Evolutionary conservation across 2,797 vertebrate genomes (phyloP).

Genomic region (Danio choprae): DNA sequence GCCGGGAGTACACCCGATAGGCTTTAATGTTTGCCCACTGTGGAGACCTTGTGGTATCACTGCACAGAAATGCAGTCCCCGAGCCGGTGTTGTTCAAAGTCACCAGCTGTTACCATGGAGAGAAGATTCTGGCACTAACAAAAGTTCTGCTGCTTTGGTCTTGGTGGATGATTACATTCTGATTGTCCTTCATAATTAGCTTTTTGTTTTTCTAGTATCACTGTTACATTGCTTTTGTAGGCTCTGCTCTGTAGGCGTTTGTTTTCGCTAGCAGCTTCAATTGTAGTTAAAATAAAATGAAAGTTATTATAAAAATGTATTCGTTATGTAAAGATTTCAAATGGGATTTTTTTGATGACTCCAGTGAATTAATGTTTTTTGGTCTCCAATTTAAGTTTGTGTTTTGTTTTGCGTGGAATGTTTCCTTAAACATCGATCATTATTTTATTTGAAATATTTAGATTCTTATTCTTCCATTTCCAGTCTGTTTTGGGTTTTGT

Average conservation of each 20-base stretch:
- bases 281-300: too few relatives aligned
- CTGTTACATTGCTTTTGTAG: not conserved
- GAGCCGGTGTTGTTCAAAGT: constrained; percentile 71
- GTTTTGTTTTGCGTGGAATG: too few relatives aligned
- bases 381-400: too few relatives aligned
- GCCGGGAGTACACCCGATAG: constrained; percentile 75
- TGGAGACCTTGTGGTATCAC: constrained; percentile 72
- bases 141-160: constrained; percentile 48
- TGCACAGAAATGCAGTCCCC: constrained; percentile 70
- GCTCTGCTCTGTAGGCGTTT: not conserved
- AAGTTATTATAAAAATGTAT: too few relatives aligned
- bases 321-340: too few relatives aligned
- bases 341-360: too few relatives aligned
- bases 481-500: too few relatives aligned
- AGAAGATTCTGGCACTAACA: constrained; percentile 58
- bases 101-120: constrained; percentile 72
- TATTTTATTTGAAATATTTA: too few relatives aligned
- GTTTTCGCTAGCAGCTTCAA: not conserved
- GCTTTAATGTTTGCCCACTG: constrained; percentile 74
- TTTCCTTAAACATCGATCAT: too few relatives aligned
- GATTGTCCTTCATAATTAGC: constrained; percentile 14
- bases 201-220: constrained; percentile 29
- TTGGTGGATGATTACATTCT: constrained; percentile 28
- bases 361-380: too few relatives aligned
- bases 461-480: too few relatives aligned